phyloP scores from a whole-genome alignment of 2,113 vertebrate species.

The Epinephelus lanceolatus region DNA sequence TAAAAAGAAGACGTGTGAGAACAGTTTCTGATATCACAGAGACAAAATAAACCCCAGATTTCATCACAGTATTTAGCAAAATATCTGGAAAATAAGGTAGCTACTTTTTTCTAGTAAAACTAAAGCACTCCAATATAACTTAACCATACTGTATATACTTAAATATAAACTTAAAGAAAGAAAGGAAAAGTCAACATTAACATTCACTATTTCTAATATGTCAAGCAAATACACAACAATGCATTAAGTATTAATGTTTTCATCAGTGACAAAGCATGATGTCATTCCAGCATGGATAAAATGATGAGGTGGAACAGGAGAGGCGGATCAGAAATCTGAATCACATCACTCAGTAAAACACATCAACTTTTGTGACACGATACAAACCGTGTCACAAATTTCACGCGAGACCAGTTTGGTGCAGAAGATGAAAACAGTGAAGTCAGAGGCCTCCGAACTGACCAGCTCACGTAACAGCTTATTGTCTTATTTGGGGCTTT shows the following conservation, averaged over 20 bases:
- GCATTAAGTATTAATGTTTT: conserved; percentile 46
- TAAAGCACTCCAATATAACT: conserved; percentile 76
- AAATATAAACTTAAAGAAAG: conserved; percentile 29
- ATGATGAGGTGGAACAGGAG: conserved; percentile 33
- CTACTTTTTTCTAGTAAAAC: background rate
- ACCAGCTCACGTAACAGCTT: background rate
- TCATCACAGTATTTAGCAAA: conserved; percentile 34
- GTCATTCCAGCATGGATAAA: conserved; percentile 5
- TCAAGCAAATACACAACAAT: conserved; percentile 37
- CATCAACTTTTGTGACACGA: conserved; percentile 50
- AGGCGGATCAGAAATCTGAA: background rate
- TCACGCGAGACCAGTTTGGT: conserved; percentile 26
- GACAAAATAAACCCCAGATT: conserved; percentile 45
- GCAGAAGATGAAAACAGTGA: conserved; percentile 19
- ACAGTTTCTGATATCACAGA: conserved; percentile 68
- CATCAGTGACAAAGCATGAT: conserved; percentile 38
- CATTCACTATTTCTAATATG: conserved; percentile 20
- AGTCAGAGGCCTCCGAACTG: background rate
- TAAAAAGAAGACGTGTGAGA: conserved; percentile 60
- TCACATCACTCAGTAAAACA: conserved; percentile 42
- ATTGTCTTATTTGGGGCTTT: background rate
- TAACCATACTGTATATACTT: conserved; percentile 26
- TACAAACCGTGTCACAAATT: conserved; percentile 47
- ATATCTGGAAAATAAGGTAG: background rate
- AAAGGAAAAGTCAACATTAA: conserved; percentile 49